These are phyloP conservation scores for Turritopsis dohrnii DNA, from an alignment of 30 jellyfish, hydroid and myxozoan genomes.

Conservation along the genomic window DNA sequence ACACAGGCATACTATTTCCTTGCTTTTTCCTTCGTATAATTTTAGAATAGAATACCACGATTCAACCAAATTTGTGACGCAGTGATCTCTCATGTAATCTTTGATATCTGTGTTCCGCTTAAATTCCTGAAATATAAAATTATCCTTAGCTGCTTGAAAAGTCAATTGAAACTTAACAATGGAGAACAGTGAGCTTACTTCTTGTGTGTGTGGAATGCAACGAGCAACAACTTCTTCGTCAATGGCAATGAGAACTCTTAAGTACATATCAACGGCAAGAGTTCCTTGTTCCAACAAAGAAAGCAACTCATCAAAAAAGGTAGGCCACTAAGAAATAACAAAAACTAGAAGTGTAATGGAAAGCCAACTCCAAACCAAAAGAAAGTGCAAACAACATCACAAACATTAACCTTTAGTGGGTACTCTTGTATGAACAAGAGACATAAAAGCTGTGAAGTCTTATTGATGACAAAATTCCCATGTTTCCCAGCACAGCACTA, in stretches of 20 bases:
- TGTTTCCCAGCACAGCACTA: conserved; percentile 56
- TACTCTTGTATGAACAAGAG: conserved; percentile 65
- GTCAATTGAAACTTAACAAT: too few species aligned
- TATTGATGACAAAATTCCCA: conserved; percentile 51
- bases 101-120: conserved; percentile 61
- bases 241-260: conserved; percentile 74
- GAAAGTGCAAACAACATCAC: background rate
- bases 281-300: conserved; percentile 51
- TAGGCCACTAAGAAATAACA: conserved; percentile 54
- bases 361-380: background rate
- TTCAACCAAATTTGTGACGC: conserved; percentile 75
- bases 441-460: conserved; percentile 72
- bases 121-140: conserved; percentile 47
- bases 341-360: background rate
- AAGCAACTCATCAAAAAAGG: conserved; percentile 67
- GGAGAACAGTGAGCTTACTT: too few species aligned
- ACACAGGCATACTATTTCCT: conserved; percentile 66
- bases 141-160: too few species aligned
- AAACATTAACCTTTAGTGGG: conserved; percentile 42
- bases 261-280: conserved; percentile 64
- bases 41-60: conserved; percentile 79
- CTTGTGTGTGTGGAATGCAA: conserved; percentile 55
- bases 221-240: conserved; percentile 94
- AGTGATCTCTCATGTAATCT: conserved; percentile 87
- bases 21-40: conserved; percentile 38